A percentile compares a stretch with the other conserved stretches of the same genome.
Conservation (phyloP, 2,797 vertebrate genomes). For the Phoeniculus purpureus region DNA sequence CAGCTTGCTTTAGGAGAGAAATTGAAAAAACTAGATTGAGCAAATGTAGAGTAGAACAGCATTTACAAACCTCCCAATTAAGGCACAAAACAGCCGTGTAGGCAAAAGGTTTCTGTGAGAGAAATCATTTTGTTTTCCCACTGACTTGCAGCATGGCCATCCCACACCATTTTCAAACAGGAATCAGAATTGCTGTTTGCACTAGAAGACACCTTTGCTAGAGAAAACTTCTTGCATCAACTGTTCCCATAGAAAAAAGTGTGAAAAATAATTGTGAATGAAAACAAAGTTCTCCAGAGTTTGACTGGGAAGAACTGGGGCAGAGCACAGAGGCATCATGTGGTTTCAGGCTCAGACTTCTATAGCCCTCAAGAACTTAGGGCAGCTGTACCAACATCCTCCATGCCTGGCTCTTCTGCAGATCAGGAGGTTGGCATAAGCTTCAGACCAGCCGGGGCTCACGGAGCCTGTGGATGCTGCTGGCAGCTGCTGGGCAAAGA, state of each 20-base stretch:
- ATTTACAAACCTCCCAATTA: constrained; percentile 54
- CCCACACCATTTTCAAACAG: constrained; percentile 11
- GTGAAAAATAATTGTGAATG: neutral
- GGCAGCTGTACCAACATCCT: neutral
- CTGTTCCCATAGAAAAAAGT: neutral
- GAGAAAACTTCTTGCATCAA: neutral
- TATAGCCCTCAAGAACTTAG: neutral
- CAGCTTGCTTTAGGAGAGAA: constrained; percentile 92
- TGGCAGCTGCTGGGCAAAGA: accelerated
- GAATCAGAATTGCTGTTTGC: neutral
- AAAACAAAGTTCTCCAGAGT: neutral
- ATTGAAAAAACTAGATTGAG: constrained; percentile 57
- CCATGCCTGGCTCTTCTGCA: neutral
- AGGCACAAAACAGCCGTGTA: constrained; percentile 32
- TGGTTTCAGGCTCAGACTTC: neutral
- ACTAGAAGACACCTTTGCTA: neutral
- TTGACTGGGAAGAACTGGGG: neutral
- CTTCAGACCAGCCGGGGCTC: neutral
- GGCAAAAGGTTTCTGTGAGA: neutral
- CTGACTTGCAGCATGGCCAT: neutral
- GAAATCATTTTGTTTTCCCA: constrained; percentile 15
- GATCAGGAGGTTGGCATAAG: neutral
- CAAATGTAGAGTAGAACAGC: constrained; percentile 56
- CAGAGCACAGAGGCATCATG: neutral
- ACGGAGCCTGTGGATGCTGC: neutral